Percentiles rank a stretch among this genome's conserved stretches.
Conservation (phyloP, 2,888 invertebrate genomes). For the Aphelenchoides bicaudatus region DNA sequence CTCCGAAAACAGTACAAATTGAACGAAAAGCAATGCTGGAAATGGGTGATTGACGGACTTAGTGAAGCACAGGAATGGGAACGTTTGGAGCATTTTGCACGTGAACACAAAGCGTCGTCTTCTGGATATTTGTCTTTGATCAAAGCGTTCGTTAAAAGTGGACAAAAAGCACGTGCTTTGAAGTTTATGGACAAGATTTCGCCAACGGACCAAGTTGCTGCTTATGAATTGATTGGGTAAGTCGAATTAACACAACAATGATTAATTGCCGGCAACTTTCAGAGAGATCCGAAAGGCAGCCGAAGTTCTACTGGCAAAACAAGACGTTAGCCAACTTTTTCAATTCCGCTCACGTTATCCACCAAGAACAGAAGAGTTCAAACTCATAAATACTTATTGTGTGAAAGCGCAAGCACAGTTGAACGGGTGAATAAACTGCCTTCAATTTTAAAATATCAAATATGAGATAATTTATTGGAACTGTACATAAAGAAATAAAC, state of each 20-base stretch:
- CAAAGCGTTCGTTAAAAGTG: conserved; percentile 24
- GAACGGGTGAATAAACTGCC: no score
- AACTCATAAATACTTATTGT: not conserved
- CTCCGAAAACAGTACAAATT: conserved; percentile 32
- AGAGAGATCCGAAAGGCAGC: conserved; percentile 6
- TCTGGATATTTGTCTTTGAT: conserved; percentile 31
- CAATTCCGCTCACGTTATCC: conserved; percentile 3
- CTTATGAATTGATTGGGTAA: conserved; percentile 28
- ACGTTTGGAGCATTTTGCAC: conserved; percentile 11
- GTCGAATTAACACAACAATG: not conserved
- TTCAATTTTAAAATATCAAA: no score
- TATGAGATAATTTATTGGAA: no score
- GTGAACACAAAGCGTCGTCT: not conserved
- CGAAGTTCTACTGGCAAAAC: not conserved
- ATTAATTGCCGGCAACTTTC: not conserved
- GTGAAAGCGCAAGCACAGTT: conserved; percentile 6
- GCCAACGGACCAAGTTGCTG: conserved; percentile 28
- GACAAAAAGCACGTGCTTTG: conserved; percentile 26
- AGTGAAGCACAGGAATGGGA: conserved; percentile 8
- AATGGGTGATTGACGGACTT: conserved; percentile 11
- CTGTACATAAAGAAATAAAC: no score
- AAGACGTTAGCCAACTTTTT: conserved; percentile 9
- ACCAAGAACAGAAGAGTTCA: not conserved
- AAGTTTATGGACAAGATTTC: conserved; percentile 32
- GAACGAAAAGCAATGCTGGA: conserved; percentile 33